These are phyloP conservation scores for Sarcoramphus papa DNA, from an alignment of 2,797 vertebrate genomes.

Conservation along the genomic window DNA sequence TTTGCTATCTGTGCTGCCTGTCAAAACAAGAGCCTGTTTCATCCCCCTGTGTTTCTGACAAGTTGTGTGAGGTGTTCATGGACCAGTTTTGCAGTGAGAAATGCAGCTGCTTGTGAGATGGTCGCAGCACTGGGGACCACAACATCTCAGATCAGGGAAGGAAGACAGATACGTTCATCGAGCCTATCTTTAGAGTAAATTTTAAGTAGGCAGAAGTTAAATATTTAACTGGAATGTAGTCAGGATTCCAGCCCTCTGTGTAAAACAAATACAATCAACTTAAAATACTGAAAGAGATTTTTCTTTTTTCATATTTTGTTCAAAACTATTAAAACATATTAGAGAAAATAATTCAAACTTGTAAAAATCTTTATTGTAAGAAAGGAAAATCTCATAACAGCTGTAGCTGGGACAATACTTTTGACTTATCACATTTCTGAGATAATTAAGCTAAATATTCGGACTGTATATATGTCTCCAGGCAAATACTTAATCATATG, in stretches of 20 bases:
- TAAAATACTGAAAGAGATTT: not conserved
- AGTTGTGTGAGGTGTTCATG: not conserved
- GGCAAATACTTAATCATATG: constrained; percentile 36
- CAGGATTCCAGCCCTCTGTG: not conserved
- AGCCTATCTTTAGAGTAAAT: not conserved
- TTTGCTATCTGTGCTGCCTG: not conserved
- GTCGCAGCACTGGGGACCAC: accelerated
- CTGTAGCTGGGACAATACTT: not conserved
- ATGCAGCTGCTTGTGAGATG: not conserved
- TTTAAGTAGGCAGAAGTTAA: not conserved
- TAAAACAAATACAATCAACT: not conserved
- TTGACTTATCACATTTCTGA: constrained; percentile 1
- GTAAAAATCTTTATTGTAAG: not conserved
- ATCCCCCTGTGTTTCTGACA: not conserved
- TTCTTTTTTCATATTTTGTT: not conserved
- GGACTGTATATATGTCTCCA: not conserved
- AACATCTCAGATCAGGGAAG: not conserved
- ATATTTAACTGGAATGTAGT: not conserved
- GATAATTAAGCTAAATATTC: constrained; percentile 57
- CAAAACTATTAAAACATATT: not conserved
- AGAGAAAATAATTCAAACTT: not conserved
- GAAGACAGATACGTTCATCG: not conserved
- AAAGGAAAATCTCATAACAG: not conserved
- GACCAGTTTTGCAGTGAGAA: not conserved
- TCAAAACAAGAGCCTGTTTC: not conserved